Evolutionary conservation across 2,797 vertebrate genomes (phyloP), one percentile per base, ranked within the genome.

Genomic region (Bradypodion pumilum): DNA sequence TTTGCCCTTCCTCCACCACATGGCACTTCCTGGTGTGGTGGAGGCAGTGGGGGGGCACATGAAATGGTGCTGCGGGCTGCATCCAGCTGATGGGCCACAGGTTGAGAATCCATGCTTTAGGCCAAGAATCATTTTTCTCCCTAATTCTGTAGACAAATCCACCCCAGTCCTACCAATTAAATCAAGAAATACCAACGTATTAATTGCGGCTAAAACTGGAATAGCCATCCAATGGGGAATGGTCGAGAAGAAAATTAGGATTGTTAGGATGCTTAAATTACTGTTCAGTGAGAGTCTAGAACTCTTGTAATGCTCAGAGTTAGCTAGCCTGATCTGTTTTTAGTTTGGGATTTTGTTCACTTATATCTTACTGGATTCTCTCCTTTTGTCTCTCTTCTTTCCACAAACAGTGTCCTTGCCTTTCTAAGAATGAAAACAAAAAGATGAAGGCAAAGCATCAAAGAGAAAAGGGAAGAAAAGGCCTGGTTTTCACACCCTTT

Each of bases 391-490:
- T 60, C 65, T 66, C 75, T 44, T 65, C 59, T 84, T 68, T 75
- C 62, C 63, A 37, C 65, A 75, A 27, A n/a, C 56, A 60, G n/a
- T 35, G 60, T 52, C n/a, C 15, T 81, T 80, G 49, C 65, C 40
- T 81, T 63, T 75, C 69, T 37, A 37, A 81, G 73, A 76, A 76
- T 6, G 40, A 81, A 85, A 85, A 85, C 84, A 81, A 80, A 85
- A 80, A n/a, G 84, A 85, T 66, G 40, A 69, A 62, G 78, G 73
- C 63, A 23, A 75, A 25, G 81, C 78, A 70, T 85, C 84, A 85
- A 81, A 81, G 78, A 40, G 25, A 25, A 69, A 27, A 49, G 56
- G 44, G 0, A 40, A 66, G 32, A 74, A 60, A 46, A 16, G 9
- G 62, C 60, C 4, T 35, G 19, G 68, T 70, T 62, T 81, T 75